Percentiles rank a stretch among this genome's conserved stretches.
phyloP scores from a whole-genome alignment of 2,888 invertebrate genomes.

The Barypeithes pellucidus region DNA sequence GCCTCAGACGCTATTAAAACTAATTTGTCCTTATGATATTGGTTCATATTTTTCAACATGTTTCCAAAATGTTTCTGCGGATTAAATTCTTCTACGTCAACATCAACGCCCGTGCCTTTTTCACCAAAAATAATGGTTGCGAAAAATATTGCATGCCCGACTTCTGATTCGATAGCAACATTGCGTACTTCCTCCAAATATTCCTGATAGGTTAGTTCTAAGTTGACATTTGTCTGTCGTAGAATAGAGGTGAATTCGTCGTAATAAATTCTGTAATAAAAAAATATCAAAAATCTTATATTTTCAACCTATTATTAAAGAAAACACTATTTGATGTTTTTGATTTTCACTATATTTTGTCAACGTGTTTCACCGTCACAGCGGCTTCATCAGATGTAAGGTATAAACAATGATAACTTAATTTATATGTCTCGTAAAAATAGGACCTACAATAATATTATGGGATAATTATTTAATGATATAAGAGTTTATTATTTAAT shows the following conservation, averaged over 20 bases:
- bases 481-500: no score
- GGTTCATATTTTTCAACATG: conserved; percentile 32
- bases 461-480: no score
- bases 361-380: no score
- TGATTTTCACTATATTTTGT: no score
- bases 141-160: conserved; percentile 16
- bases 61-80: background rate
- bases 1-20: conserved; percentile 16
- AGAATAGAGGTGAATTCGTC: conserved; percentile 11
- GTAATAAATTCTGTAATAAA: conserved; percentile 19
- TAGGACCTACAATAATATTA: no score
- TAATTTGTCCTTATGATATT: conserved; percentile 21
- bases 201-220: conserved; percentile 32
- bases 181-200: conserved; percentile 23
- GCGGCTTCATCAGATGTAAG: no score
- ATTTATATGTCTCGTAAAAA: no score
- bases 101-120: conserved; percentile 20
- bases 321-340: background rate
- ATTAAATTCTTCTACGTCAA: conserved; percentile 16
- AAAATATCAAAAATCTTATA: no score
- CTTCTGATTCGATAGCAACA: conserved; percentile 1
- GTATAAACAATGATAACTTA: no score
- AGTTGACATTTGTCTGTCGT: background rate
- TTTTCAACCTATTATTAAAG: no score
- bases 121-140: conserved; percentile 24